Percentiles rank a stretch among this genome's conserved stretches.
phyloP scores from a whole-genome alignment of 2,888 invertebrate species.

The Ormia ochracea region DNA sequence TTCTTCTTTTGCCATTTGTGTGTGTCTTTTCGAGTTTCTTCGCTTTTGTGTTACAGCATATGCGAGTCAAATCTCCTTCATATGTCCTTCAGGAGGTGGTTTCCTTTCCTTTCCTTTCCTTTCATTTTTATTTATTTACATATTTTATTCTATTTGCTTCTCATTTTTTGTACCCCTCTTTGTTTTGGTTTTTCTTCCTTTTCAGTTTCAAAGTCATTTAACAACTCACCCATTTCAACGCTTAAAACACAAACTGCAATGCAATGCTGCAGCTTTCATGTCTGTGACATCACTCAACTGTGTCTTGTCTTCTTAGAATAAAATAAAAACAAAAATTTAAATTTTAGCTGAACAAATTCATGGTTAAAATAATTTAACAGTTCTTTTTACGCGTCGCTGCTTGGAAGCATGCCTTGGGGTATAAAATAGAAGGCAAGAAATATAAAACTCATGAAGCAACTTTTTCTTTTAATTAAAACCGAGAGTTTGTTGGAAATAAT shows the following conservation, averaged over 20 bases:
- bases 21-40: background rate
- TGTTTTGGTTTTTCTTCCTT: conserved; percentile 33
- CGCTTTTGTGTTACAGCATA: conserved; percentile 26
- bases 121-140: conserved; percentile 26
- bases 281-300: background rate
- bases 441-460: no score
- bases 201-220: conserved; percentile 53
- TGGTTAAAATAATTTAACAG: conserved; percentile 39
- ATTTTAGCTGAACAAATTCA: conserved; percentile 33
- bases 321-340: background rate
- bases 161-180: conserved; percentile 9
- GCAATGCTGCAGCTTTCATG: conserved; percentile 30
- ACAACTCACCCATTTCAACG: conserved; percentile 20
- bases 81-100: conserved; percentile 73
- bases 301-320: background rate
- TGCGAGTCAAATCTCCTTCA: conserved; percentile 70
- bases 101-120: no score
- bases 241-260: conserved; percentile 22
- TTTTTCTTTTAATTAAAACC: no score
- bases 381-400: conserved; percentile 47
- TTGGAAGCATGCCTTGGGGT: conserved; percentile 34
- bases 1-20: background rate
- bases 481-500: no score
- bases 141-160: conserved; percentile 21
- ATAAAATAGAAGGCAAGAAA: background rate